phyloP scores from a whole-genome alignment of 2,888 invertebrate genomes.

The Diadegma fenestrale region DNA sequence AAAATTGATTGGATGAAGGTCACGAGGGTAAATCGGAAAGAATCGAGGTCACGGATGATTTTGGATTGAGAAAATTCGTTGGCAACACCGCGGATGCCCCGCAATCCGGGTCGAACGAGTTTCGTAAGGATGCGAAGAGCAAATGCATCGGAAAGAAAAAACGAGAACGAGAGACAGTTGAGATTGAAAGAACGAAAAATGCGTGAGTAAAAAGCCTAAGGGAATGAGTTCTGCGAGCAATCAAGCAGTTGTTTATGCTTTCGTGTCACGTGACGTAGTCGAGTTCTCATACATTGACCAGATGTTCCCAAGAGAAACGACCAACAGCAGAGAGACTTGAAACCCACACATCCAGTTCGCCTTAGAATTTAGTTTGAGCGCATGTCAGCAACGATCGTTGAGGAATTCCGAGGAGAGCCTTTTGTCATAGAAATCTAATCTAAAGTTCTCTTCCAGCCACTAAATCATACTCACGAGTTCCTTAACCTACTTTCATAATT shows the following conservation, averaged over 20 bases:
- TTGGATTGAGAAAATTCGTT: constrained; percentile 30
- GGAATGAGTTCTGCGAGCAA: constrained; percentile 15
- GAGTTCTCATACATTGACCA: constrained; percentile 64
- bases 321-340: constrained; percentile 27
- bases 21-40: constrained; percentile 3
- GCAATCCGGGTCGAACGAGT: constrained; percentile 46
- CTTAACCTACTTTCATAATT: constrained; percentile 54
- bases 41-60: constrained; percentile 23
- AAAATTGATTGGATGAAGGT: not conserved
- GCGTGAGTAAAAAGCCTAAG: constrained; percentile 48
- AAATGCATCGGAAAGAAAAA: not conserved
- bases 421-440: constrained; percentile 45
- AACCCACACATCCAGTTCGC: constrained; percentile 14
- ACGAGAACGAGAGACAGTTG: not conserved
- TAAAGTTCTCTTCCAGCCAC: constrained; percentile 6
- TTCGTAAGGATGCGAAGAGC: constrained; percentile 27
- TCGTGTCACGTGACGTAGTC: constrained; percentile 52
- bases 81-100: constrained; percentile 26
- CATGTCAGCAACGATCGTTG: constrained; percentile 46
- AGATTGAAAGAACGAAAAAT: constrained; percentile 35
- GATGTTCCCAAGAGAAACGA: constrained; percentile 54
- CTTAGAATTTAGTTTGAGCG: constrained; percentile 25
- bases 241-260: constrained; percentile 49
- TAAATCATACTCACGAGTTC: constrained; percentile 33
- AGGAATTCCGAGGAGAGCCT: constrained; percentile 47